Base-by-base conservation (phyloP, 2,888 invertebrate genomes). In the Smittia aterrima region DNA sequence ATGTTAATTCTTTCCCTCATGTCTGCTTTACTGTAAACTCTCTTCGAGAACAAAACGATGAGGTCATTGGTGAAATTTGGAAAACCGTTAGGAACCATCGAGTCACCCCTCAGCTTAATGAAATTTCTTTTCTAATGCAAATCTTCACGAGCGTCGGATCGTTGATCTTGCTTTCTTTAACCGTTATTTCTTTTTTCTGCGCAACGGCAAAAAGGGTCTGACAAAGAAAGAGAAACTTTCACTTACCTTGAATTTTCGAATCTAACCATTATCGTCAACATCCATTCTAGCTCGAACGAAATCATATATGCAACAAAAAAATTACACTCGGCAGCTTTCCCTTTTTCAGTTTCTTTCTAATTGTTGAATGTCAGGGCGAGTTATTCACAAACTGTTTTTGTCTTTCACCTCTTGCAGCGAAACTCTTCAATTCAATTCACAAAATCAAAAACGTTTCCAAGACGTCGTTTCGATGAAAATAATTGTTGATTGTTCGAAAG, bases 211-310 rank as follows among this genome's bases (percentile, higher is more conserved):
- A 47, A 47, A 47, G 47, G 47, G 47, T 47, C 16, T 47, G 16
- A 4, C 16, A 13, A 16, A 47, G 47, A 22, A 22, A 58, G 58
- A 58, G 6, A 58, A 58, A 22, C 58, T 58, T 58, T 58, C 58
- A 58, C 58, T 58, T 58, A 58, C 58, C 58, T 58, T 58, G 58
- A 58, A 58, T 58, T 58, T 58, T 18, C 58, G 7, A 58, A 58
- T 58, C 58, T 58, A 58, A 58, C 58, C 58, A 58, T 58, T 58
- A 22, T 58, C 58, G 13, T 58, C n/a, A n/a, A n/a, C 58, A 18
- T 18, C 58, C 58, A 58, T 58, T 58, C 58, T 58, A 58, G 24
- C 20, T 22, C 24, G 20, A 9, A 9, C 58, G 24, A 58, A 58
- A 58, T 22, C 58, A 58, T 47, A 16, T 47, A 47, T 58, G 58